Base-by-base conservation (phyloP, 2,797 vertebrate species). In the Arremon aurantiirostris region DNA sequence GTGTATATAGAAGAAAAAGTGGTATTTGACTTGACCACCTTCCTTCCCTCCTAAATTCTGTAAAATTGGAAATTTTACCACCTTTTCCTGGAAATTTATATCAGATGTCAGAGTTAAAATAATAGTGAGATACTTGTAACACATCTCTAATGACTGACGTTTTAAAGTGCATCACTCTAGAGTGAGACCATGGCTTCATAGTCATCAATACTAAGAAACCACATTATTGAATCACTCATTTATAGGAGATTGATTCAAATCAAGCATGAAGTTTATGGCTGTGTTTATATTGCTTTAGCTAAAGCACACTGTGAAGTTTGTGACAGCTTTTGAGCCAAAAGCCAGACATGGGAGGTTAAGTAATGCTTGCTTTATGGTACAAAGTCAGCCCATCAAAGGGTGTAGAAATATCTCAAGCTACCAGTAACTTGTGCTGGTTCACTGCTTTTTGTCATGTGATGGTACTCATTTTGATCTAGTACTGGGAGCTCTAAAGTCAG, bases 1-100 rank as follows among this genome's bases (percentile, higher is more conserved):
- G 7, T 35, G 7, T 68, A 19, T 64, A 17, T 3, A 75, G 35
- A 7, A 70, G 7, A 53, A 57, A 52, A 70, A 6, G 5, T 82
- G 52, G 5, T 28, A n/a, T 76, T 37, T 59, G 12, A n/a, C 21
- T 56, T 0, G 0, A 18, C 3, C 0, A 3, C 9, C 9, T 82
- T 10, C 8, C 7, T 82, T 59, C 19, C 64, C 27, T 60, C 11
- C 30, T 55, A 47, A 57, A 63, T 20, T n/a, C 20, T 57, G 8
- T 39, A 37, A n/a, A 49, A 72, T 55, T 2, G 6, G 12, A 81
- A 12, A 4, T 64, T 72, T 71, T 44, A 23, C 32, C 34, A 35
- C 4, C 8, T 47, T 73, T 72, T 49, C 4, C 11, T 52, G 35
- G 28, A 80, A 83, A 80, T 75, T 61, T 49, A 35, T 49, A 59